A percentile compares a stretch with the other conserved stretches of the same genome.
Conservation (phyloP, 2,888 invertebrate species). For the Tricholauxania praeusta region DNA sequence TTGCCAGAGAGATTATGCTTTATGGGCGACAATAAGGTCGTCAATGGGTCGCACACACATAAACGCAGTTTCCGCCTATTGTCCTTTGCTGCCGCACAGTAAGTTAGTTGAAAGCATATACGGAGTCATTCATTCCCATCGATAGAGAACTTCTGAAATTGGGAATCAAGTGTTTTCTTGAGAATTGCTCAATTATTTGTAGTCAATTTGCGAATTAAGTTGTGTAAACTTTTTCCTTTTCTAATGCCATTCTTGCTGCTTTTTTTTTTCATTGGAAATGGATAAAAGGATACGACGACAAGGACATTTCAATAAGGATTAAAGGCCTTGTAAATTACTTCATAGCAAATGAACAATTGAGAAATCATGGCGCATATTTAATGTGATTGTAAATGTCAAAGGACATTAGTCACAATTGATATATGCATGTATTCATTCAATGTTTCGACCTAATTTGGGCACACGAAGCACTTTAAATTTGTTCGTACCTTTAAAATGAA, state of each 20-base stretch:
- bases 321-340: slow-evolving; percentile 24
- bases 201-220: slow-evolving; percentile 63
- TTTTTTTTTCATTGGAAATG: background rate
- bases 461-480: background rate
- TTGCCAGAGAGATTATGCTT: slow-evolving; percentile 58
- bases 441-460: background rate
- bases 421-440: background rate
- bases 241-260: background rate
- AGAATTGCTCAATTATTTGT: slow-evolving; percentile 64
- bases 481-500: background rate
- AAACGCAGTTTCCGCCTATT: slow-evolving; percentile 39
- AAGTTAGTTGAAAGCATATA: background rate
- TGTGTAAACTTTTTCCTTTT: slow-evolving; percentile 49
- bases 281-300: slow-evolving; percentile 9
- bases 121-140: slow-evolving; percentile 1
- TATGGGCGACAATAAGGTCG: slow-evolving; percentile 65
- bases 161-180: slow-evolving; percentile 43
- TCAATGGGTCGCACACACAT: slow-evolving; percentile 58
- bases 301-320: slow-evolving; percentile 34
- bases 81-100: slow-evolving; percentile 15
- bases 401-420: slow-evolving; percentile 25
- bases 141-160: slow-evolving; percentile 14
- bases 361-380: slow-evolving; percentile 24
- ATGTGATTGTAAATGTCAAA: slow-evolving; percentile 18
- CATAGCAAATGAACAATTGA: slow-evolving; percentile 29